These are phyloP conservation scores for Danaus plexippus DNA, from an alignment of 1,140 invertebrate genomes.

Conservation along the genomic window DNA sequence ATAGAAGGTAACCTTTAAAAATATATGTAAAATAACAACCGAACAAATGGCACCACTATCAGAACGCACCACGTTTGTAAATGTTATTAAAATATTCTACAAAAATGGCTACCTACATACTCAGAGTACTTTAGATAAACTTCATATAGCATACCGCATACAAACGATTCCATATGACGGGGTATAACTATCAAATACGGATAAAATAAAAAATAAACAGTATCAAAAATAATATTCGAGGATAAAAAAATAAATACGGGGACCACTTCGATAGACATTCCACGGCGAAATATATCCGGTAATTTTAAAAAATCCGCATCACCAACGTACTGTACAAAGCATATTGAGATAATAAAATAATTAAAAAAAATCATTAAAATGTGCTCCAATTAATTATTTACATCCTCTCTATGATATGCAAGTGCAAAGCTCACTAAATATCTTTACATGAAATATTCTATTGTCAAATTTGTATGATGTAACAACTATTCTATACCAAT, in stretches of 20 bases:
- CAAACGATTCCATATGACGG: slow-evolving; percentile 22
- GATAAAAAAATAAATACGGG: slow-evolving; percentile 16
- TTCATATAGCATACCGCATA: slow-evolving; percentile 11
- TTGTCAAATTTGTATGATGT: slow-evolving; percentile 44
- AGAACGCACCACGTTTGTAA: slow-evolving; percentile 51
- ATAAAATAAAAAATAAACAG: slow-evolving; percentile 23
- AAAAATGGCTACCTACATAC: slow-evolving; percentile 25
- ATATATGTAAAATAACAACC: slow-evolving; percentile 51
- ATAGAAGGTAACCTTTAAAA: slow-evolving; percentile 46
- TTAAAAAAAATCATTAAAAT: slow-evolving; percentile 31
- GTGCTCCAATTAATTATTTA: slow-evolving; percentile 56
- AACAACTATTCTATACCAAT: slow-evolving; percentile 42
- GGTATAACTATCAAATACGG: slow-evolving; percentile 24
- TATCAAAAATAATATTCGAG: slow-evolving; percentile 30
- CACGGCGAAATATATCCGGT: no score
- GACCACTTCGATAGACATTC: no score
- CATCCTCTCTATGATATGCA: slow-evolving; percentile 68
- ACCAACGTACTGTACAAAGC: slow-evolving; percentile 16
- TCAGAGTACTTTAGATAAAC: slow-evolving; percentile 13
- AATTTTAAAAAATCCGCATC: slow-evolving; percentile 17
- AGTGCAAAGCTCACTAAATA: slow-evolving; percentile 72
- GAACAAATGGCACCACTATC: slow-evolving; percentile 58
- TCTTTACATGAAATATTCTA: slow-evolving; percentile 53
- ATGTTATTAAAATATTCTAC: slow-evolving; percentile 33
- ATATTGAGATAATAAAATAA: slow-evolving; percentile 14